Percentiles rank a stretch among this genome's conserved stretches.
These are phyloP conservation scores for Tachuris rubrigastra DNA, from an alignment of 2,113 vertebrate genomes.

Conservation along the genomic window DNA sequence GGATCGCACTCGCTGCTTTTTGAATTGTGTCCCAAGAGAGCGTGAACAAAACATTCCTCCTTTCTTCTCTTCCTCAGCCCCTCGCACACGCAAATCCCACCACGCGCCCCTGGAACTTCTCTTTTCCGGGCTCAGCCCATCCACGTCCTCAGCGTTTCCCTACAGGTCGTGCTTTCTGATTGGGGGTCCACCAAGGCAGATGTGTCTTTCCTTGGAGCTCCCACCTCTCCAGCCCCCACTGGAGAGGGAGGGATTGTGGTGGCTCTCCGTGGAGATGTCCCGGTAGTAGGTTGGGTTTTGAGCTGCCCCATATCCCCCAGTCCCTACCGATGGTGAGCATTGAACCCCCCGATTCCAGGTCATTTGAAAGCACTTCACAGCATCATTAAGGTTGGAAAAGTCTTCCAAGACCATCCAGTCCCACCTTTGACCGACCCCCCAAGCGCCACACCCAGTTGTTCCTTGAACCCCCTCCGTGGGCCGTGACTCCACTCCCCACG, in stretches of 20 bases:
- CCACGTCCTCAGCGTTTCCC: fast-evolving
- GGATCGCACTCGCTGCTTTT: conserved; percentile 7
- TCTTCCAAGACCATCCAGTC: background rate
- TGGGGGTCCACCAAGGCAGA: background rate
- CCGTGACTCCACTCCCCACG: fast-evolving
- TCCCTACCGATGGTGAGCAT: fast-evolving
- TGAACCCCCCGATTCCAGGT: background rate
- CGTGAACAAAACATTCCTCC: background rate
- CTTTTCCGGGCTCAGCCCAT: background rate
- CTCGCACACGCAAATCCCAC: background rate
- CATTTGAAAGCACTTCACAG: background rate
- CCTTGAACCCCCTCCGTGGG: background rate
- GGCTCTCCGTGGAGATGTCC: fast-evolving
- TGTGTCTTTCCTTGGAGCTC: background rate
- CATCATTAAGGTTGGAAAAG: fast-evolving
- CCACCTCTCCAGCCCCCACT: fast-evolving
- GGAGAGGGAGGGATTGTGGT: background rate
- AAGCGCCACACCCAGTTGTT: fast-evolving
- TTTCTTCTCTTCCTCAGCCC: background rate
- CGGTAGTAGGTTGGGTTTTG: background rate
- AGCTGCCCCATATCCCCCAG: background rate
- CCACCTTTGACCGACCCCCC: background rate
- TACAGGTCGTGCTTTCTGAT: fast-evolving
- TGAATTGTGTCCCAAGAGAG: conserved; percentile 28
- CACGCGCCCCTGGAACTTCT: background rate